phyloP scores from a whole-genome alignment of 2,797 vertebrate species.

The Hapalemur alaotrensis region DNA sequence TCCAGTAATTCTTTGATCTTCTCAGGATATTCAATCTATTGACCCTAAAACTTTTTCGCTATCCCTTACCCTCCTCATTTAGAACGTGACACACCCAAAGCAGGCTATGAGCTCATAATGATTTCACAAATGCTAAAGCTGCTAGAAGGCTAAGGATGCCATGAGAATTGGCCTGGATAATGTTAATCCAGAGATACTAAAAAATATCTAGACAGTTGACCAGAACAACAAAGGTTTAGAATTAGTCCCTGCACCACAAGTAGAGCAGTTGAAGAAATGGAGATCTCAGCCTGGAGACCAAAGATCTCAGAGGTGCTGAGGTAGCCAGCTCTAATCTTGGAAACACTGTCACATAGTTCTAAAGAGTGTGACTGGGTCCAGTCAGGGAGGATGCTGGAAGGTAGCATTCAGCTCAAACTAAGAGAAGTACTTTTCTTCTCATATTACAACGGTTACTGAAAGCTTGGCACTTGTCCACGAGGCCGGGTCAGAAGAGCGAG shows the following conservation, averaged over 20 bases:
- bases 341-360: background rate
- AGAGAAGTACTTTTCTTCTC: background rate
- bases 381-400: background rate
- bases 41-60: background rate
- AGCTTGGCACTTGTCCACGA: no score
- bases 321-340: background rate
- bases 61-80: background rate
- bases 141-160: background rate
- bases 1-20: background rate
- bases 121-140: background rate
- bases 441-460: background rate
- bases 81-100: background rate
- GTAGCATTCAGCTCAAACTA: background rate
- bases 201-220: background rate
- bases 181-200: background rate
- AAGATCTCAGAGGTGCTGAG: background rate
- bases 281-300: background rate
- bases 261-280: background rate
- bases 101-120: background rate
- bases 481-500: no score
- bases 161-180: background rate
- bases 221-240: background rate
- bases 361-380: background rate
- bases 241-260: background rate
- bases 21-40: background rate